Base-by-base conservation (phyloP, 2,888 invertebrate genomes). In the Cantharis rustica region DNA sequence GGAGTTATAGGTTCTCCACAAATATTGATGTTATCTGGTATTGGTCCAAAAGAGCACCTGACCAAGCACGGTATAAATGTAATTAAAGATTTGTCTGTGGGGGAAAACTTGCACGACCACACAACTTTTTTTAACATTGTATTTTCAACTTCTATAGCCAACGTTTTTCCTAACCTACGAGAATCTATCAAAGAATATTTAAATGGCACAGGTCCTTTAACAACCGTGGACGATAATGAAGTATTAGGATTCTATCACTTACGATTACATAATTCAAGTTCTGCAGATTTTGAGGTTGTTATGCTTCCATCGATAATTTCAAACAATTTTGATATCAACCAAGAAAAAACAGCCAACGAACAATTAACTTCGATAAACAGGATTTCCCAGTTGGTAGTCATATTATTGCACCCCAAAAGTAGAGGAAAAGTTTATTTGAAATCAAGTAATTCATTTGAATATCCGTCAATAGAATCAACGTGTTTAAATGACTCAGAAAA, bases 1-100 rank as follows among this genome's bases (percentile, higher is more conserved):
- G 96, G 96, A 0, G 92, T 95, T 0, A 92, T 96, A 75, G 95
- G 94, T 81, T 76, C 83, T 11, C 83, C 85, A 0, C 84, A 84
- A 70, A 64, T 85, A 1, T 71, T 86, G 10, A 83, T 85, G 83
- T 71, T 84, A 13, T 84, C 84, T 20, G 85, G 85, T 16, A 79
- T 86, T 7, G 85, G 85, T 7, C 85, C 85, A 2, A 72, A 75
- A 68, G 73, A 79, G 1, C 81, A 84, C 16, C 68, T 86, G 15
- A 27, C 74, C 16, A 68, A 78, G 20, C 71, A 80, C 4, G 72
- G 75, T 5, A 85, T 86, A n/a, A 61, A 75, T 7, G 75, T 84
- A 3, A 69, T 82, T 3, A 69, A 80, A 66, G 79, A 84, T 77
- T 68, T 85, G 16, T 80, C 83, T 10, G 80, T 80, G 11, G 84